Conservation (phyloP, 2,113 vertebrate genomes). For the Anhinga rufa region DNA sequence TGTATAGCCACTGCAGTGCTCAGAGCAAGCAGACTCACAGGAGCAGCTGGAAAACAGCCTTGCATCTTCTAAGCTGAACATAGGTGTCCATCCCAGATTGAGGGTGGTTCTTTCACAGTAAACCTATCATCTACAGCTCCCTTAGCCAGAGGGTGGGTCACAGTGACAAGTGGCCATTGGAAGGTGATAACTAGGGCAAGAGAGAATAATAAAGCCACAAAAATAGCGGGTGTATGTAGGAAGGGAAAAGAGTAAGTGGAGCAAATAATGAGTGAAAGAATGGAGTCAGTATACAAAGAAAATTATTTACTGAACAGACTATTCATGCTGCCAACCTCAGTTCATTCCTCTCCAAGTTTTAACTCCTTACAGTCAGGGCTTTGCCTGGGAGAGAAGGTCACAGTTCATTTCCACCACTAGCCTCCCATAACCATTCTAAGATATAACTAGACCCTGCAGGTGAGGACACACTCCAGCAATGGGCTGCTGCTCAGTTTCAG, state of each 20-base stretch:
- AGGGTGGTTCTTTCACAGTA: not conserved
- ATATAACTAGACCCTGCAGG: not conserved
- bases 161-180: not conserved
- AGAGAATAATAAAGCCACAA: not conserved
- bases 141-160: not conserved
- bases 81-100: not conserved
- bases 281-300: slow-evolving; percentile 15
- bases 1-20: slow-evolving; percentile 17
- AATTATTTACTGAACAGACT: slow-evolving; percentile 22
- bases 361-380: not conserved
- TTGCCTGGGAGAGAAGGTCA: not conserved
- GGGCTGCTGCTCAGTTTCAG: not conserved
- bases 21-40: not conserved
- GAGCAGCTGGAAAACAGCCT: not conserved
- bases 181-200: not conserved
- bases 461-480: not conserved
- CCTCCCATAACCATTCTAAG: not conserved
- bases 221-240: not conserved
- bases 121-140: not conserved
- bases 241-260: slow-evolving; percentile 31
- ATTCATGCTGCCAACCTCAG: not conserved
- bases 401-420: not conserved
- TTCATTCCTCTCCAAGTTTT: slow-evolving; percentile 22
- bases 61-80: not conserved
- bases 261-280: slow-evolving; percentile 53